Base-by-base conservation (phyloP, 2,888 invertebrate genomes). In the Himalopsyche kuldschensis region DNA sequence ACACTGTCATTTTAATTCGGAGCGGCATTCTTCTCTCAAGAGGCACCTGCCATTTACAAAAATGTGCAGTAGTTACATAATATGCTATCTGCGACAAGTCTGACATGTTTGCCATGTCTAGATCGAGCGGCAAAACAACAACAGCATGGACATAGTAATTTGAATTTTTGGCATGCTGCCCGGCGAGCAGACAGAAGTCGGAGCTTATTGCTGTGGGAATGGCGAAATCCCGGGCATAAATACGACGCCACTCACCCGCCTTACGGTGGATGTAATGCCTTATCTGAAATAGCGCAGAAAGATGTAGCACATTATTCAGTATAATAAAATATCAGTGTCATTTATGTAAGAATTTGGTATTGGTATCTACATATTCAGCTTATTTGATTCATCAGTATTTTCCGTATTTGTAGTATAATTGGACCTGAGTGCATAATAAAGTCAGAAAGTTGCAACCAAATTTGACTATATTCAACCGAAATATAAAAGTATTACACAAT, bases 101-200 rank as follows among this genome's bases (percentile, higher is more conserved):
- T 6, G 8, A 20, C 32, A 41, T 78, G 78, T 78, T 35, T 35
- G 78, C 78, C 78, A 27, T 35, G 27, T 27, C 35, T 35, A 27
- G 32, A 32, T 41, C 35, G 41, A 41, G 17, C 17, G 4, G 35
- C 32, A 17, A 27, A 31, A 20, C 76, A 75, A 75, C 55, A 78
- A 5, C 78, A 27, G 17, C n/a, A 35, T 24, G 32, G 78, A 47
- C 35, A 78, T 41, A 78, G 41, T 47, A 35, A 78, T 78, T 41
- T 47, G 78, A 47, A 78, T 78, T 78, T 78, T 78, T 78, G 78
- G 78, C 78, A 46, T 78, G 46, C 24, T 78, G 35, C 78, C 78
- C 24, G 46, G 3, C 20, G 24, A 27, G 41, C 55, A 55, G 55
- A 55, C 55, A 55, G 20, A 24, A 55, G 55, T 24, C 55, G 55